phyloP scores from a whole-genome alignment of 35 echinoderm and acorn worm genomes.

The Hemicentrotus pulcherrimus region DNA sequence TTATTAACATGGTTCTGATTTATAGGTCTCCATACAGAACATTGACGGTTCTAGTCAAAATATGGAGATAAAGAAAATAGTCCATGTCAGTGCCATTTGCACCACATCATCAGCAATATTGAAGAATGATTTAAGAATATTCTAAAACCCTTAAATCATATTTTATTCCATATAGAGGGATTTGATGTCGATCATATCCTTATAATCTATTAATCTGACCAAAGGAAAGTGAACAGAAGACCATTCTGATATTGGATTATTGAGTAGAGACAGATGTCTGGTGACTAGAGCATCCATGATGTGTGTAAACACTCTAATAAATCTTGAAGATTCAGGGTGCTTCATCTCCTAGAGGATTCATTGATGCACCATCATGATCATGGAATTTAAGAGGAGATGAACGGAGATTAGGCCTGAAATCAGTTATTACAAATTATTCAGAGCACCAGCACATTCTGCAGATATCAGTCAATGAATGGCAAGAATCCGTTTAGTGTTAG shows the following conservation, averaged over 20 bases:
- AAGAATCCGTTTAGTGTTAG: neutral
- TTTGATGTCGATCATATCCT: neutral
- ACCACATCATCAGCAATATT: neutral
- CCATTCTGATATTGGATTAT: neutral
- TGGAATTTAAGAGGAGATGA: constrained; percentile 11
- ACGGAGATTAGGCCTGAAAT: neutral
- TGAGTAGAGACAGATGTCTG: neutral
- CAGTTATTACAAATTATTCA: neutral
- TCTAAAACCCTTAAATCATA: neutral
- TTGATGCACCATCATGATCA: constrained; percentile 11
- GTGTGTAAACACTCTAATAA: neutral
- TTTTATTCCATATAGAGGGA: neutral
- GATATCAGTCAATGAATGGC: neutral
- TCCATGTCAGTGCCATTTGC: neutral
- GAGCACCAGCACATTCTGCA: neutral
- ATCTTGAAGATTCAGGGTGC: neutral
- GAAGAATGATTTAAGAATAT: neutral
- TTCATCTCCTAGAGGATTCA: neutral
- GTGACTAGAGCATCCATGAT: neutral
- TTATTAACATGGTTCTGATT: neutral
- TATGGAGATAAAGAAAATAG: neutral
- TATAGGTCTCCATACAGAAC: neutral
- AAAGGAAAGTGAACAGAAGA: neutral
- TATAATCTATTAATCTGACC: neutral
- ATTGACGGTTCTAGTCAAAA: neutral